These are phyloP conservation scores for Rhinichthys osculus DNA, from an alignment of 2,797 vertebrate genomes.

Conservation along the genomic window DNA sequence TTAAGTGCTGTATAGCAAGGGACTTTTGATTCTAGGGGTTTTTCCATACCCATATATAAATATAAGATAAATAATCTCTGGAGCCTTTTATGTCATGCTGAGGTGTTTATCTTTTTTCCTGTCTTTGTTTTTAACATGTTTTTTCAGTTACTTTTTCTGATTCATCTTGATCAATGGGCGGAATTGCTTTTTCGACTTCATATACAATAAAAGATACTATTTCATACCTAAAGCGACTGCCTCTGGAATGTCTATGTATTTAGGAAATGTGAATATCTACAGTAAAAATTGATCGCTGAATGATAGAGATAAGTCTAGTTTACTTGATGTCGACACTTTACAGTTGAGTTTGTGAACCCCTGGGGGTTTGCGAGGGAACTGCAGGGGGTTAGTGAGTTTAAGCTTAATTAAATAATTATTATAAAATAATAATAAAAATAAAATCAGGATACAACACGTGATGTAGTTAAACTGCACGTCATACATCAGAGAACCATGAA, in stretches of 20 bases:
- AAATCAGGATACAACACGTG: not conserved
- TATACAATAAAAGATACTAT: not conserved
- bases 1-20: not conserved
- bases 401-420: not conserved
- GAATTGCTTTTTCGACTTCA: not conserved
- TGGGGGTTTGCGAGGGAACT: not conserved
- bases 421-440: not conserved
- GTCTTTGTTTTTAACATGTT: not conserved
- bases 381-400: not conserved
- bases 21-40: not conserved
- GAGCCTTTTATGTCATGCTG: not conserved
- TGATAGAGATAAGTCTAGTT: not conserved
- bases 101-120: not conserved
- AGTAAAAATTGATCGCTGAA: not conserved
- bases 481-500: not conserved
- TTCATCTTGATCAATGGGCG: constrained; percentile 14
- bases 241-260: not conserved
- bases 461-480: not conserved
- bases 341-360: not conserved
- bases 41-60: not conserved
- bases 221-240: not conserved
- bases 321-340: not conserved
- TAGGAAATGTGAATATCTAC: not conserved
- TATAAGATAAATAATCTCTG: not conserved
- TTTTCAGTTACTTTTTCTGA: not conserved